Conservation (phyloP, 1,140 invertebrate genomes). For the Drosophila bifasciata region DNA sequence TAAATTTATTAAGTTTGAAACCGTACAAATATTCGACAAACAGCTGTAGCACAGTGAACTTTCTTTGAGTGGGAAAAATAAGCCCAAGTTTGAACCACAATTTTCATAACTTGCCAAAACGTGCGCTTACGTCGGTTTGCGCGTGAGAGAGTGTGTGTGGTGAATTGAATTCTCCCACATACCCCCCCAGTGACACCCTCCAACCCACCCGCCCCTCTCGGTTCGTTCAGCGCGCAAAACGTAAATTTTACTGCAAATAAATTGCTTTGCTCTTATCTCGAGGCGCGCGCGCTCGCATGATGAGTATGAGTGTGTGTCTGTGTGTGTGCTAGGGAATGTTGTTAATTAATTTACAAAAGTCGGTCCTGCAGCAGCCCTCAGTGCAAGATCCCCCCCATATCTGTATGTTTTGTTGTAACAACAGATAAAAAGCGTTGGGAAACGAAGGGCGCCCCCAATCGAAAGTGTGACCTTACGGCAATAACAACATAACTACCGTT, state of each 20-base stretch:
- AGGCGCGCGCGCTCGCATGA: constrained; percentile 59
- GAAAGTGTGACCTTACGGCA: no score
- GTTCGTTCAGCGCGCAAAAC: constrained; percentile 63
- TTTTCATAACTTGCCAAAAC: constrained; percentile 33
- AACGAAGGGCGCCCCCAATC: no score
- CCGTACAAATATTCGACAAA: constrained; percentile 28
- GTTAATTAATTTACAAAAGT: constrained; percentile 74
- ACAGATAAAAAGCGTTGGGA: background rate
- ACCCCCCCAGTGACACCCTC: constrained; percentile 20
- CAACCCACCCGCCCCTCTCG: constrained; percentile 7
- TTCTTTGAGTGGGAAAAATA: background rate
- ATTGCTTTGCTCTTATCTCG: constrained; percentile 77
- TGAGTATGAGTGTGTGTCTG: constrained; percentile 34
- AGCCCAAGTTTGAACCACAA: no score
- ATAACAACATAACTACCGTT: no score
- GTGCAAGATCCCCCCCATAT: background rate
- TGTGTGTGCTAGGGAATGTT: constrained; percentile 48
- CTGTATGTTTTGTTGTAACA: constrained; percentile 10
- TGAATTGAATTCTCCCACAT: constrained; percentile 70
- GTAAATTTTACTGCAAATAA: constrained; percentile 80
- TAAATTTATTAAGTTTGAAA: constrained; percentile 34
- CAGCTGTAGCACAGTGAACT: no score
- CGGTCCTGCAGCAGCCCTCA: constrained; percentile 18
- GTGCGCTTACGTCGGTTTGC: constrained; percentile 62
- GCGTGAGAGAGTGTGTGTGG: constrained; percentile 64